Percentiles rank a stretch among this genome's conserved stretches.
phyloP scores from a whole-genome alignment of 2,797 vertebrate genomes.

The Coccyzus lansbergi region DNA sequence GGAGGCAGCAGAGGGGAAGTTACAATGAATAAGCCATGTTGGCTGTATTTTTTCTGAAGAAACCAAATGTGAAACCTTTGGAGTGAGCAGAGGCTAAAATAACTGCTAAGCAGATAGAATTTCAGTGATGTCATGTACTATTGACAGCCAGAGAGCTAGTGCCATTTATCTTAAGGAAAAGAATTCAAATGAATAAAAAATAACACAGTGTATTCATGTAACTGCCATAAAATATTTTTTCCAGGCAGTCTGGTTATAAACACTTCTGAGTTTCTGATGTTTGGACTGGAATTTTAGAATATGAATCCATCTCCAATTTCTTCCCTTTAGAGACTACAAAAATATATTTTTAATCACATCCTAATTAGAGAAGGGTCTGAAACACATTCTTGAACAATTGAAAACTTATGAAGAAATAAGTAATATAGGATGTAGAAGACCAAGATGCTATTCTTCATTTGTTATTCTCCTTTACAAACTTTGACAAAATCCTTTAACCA shows the following conservation, averaged over 20 bases:
- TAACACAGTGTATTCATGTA: neutral
- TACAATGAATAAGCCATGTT: rapidly evolving
- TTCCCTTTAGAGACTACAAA: constrained; percentile 7
- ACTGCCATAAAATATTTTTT: neutral
- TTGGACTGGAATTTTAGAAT: constrained; percentile 1
- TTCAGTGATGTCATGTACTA: neutral
- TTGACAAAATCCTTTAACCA: neutral
- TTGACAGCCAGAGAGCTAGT: neutral
- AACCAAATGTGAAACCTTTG: neutral
- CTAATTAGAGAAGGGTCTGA: constrained; percentile 27
- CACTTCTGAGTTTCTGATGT: neutral
- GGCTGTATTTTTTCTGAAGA: neutral
- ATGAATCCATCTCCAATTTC: neutral
- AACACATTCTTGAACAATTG: constrained; percentile 5
- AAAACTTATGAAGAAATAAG: constrained; percentile 20
- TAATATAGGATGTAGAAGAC: neutral
- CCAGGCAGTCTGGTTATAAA: neutral
- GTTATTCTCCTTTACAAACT: neutral
- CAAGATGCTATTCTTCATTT: neutral
- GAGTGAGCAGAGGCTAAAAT: neutral
- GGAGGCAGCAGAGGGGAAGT: neutral
- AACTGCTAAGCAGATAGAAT: neutral
- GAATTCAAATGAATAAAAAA: neutral
- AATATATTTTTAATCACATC: constrained; percentile 48
- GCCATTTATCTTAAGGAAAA: neutral